Conservation (phyloP, 1,140 invertebrate species). For the Euwallacea fornicatus region DNA sequence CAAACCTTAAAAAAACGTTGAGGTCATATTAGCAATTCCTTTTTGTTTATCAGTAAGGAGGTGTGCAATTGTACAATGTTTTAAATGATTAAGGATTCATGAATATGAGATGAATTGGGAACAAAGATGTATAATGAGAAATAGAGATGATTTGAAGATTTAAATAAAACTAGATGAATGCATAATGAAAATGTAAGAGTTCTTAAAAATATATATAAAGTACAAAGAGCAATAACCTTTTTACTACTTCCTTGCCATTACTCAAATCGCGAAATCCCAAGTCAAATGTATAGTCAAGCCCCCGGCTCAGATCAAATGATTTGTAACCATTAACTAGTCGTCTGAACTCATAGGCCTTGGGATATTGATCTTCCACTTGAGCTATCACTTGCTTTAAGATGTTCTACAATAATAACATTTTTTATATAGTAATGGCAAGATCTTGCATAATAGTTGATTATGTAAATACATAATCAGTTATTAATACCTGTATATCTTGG, state of each 20-base stretch:
- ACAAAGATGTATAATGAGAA: too few species aligned
- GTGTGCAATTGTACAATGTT: too few species aligned
- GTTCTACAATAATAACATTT: constrained; percentile 53
- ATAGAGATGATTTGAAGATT: too few species aligned
- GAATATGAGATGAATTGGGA: too few species aligned
- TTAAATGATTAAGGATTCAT: too few species aligned
- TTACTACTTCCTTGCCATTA: constrained; percentile 52
- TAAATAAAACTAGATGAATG: too few species aligned
- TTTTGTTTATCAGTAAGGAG: not conserved
- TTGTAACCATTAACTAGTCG: constrained; percentile 79
- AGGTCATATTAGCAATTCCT: too few species aligned
- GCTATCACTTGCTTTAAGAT: constrained; percentile 62
- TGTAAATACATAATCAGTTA: not conserved
- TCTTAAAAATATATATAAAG: not conserved
- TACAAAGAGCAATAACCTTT: constrained; percentile 46
- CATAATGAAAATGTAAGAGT: too few species aligned
- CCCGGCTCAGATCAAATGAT: constrained; percentile 82
- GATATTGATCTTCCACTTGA: constrained; percentile 61
- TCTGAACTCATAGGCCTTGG: constrained; percentile 58
- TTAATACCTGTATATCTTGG: constrained; percentile 62
- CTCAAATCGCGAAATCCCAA: constrained; percentile 54
- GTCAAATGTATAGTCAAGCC: constrained; percentile 87
- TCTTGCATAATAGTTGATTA: too few species aligned
- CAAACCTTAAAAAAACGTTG: constrained; percentile 54
- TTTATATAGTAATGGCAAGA: constrained; percentile 6